These are phyloP conservation scores for Sciurus niger DNA, from an alignment of 2,113 vertebrate species.

Conservation along the genomic window DNA sequence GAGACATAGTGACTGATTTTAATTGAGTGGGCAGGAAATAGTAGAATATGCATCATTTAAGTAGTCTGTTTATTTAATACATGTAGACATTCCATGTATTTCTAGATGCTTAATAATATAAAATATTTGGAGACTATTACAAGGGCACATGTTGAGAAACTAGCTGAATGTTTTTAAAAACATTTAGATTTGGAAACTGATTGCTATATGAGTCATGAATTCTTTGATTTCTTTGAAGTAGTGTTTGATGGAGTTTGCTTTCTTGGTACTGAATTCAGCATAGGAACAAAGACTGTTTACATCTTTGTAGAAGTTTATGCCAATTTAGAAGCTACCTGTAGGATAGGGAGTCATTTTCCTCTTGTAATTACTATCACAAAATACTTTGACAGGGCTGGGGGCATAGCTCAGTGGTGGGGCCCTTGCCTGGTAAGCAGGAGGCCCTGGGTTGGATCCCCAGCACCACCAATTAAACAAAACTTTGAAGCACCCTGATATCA, in stretches of 20 bases:
- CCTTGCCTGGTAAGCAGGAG: neutral
- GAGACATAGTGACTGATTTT: neutral
- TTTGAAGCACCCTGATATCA: neutral
- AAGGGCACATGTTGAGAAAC: constrained; percentile 44
- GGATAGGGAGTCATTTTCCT: neutral
- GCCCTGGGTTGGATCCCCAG: neutral
- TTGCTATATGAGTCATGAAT: neutral
- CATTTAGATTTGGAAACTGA: constrained; percentile 51
- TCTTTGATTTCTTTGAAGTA: constrained; percentile 49
- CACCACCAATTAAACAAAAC: too few species aligned
- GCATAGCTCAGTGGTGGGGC: neutral
- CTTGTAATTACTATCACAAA: neutral
- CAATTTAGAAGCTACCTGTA: neutral
- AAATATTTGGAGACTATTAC: neutral
- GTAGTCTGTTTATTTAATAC: neutral
- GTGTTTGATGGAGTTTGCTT: constrained; percentile 23
- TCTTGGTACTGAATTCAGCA: neutral
- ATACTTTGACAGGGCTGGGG: neutral
- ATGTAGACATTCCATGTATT: neutral
- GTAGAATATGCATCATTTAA: constrained; percentile 15
- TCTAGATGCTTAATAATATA: constrained; percentile 19
- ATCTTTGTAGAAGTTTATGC: neutral
- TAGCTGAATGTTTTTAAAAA: constrained; percentile 17
- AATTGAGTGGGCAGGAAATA: constrained; percentile 31
- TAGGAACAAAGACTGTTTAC: neutral